Evolutionary conservation across 2,888 invertebrate species (phyloP).

Genomic region (Tigriopus californicus): DNA sequence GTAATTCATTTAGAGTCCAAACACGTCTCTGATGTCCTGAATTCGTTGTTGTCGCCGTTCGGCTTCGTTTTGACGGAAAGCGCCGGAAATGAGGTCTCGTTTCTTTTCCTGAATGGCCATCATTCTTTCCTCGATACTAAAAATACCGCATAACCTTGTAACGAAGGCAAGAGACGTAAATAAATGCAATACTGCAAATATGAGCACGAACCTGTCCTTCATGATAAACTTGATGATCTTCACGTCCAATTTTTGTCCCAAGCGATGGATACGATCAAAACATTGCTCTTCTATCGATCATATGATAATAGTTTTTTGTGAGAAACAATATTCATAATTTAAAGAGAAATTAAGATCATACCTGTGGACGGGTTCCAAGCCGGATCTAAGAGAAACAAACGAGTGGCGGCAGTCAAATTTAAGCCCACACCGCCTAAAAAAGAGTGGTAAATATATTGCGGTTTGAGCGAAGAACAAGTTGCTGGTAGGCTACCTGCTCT

Average conservation of each 20-base stretch:
- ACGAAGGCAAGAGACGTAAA: background rate
- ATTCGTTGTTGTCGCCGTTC: background rate
- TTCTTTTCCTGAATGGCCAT: constrained; percentile 14
- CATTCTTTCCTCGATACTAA: constrained; percentile 15
- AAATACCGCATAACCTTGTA: too few species aligned
- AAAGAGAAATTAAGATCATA: too few species aligned
- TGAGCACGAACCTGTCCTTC: background rate
- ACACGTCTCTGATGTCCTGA: background rate
- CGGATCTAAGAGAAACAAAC: constrained; percentile 15
- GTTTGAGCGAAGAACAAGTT: too few species aligned
- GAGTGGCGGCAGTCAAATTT: constrained; percentile 14
- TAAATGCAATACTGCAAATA: background rate
- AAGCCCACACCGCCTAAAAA: constrained; percentile 15
- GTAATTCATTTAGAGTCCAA: background rate
- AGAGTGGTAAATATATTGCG: too few species aligned
- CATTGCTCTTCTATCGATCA: constrained; percentile 13
- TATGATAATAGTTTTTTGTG: too few species aligned
- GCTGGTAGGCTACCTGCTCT: too few species aligned
- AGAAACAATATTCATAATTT: too few species aligned
- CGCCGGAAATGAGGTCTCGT: background rate
- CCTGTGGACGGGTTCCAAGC: constrained; percentile 16
- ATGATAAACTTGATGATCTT: constrained; percentile 10
- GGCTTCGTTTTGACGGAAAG: background rate
- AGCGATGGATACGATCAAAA: constrained; percentile 15
- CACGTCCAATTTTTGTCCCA: constrained; percentile 15